A percentile compares a stretch with the other conserved stretches of the same genome.
Conservation (phyloP, 2,113 vertebrate species). For the Myotis lucifugus region DNA sequence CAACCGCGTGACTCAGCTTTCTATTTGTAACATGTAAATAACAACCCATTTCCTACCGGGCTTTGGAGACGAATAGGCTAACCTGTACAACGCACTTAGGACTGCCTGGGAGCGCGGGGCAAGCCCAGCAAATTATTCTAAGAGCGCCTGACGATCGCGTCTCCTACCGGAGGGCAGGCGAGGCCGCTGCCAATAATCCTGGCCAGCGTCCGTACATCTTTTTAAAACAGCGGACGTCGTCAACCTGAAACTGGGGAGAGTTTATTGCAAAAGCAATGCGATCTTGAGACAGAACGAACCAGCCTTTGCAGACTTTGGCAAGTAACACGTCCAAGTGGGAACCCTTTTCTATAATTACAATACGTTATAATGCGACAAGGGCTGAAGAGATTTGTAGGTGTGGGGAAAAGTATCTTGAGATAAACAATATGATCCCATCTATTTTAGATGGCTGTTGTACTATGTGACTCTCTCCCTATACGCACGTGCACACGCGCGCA, state of each 20-base stretch:
- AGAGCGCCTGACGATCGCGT: neutral
- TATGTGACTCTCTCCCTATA: rapidly evolving
- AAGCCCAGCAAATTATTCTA: neutral
- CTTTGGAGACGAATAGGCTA: neutral
- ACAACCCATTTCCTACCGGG: neutral
- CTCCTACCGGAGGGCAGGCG: neutral
- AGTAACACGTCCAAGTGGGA: neutral
- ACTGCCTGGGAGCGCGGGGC: rapidly evolving
- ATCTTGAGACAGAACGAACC: constrained; percentile 3
- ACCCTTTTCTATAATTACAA: neutral
- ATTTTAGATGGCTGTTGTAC: neutral
- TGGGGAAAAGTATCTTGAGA: neutral
- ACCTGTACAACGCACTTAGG: neutral
- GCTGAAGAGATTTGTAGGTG: neutral
- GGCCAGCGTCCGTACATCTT: neutral
- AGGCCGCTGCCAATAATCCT: neutral
- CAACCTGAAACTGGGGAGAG: neutral
- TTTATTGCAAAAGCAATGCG: neutral
- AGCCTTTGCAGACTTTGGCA: neutral
- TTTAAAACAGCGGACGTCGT: neutral
- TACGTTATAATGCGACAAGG: no score
- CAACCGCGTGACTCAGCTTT: neutral
- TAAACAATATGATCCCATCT: neutral
- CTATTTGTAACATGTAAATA: neutral
- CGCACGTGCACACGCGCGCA: neutral